Evolutionary conservation across 2,888 invertebrate genomes (phyloP).

Genomic region (Acleris emargana): DNA sequence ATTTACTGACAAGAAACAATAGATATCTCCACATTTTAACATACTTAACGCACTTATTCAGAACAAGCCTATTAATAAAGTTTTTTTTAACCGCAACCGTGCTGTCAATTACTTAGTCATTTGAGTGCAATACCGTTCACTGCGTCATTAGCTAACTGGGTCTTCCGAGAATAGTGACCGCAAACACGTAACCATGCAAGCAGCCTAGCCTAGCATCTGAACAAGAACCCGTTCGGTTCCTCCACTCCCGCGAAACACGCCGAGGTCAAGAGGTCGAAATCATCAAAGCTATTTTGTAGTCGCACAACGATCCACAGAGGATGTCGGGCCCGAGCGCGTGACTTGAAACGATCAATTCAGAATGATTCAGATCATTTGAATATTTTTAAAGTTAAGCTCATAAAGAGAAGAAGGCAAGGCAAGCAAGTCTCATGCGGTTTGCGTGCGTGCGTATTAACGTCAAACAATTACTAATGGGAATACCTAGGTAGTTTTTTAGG

Average conservation of each 20-base stretch:
- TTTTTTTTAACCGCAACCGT: constrained; percentile 25
- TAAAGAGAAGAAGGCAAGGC: constrained; percentile 32
- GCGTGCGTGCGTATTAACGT: constrained; percentile 6
- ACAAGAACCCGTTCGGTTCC: constrained; percentile 47
- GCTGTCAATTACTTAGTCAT: constrained; percentile 58
- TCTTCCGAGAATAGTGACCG: constrained; percentile 53
- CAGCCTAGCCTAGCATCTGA: constrained; percentile 42
- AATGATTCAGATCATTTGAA: constrained; percentile 44
- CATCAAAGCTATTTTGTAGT: constrained; percentile 47
- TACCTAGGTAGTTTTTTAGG: neutral
- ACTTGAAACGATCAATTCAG: constrained; percentile 51
- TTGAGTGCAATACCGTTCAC: constrained; percentile 53
- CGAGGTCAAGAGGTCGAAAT: constrained; percentile 57
- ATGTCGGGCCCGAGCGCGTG: constrained; percentile 47
- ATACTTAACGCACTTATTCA: constrained; percentile 5
- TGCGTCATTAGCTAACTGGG: constrained; percentile 49
- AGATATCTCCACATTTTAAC: constrained; percentile 9
- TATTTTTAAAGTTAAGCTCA: constrained; percentile 45
- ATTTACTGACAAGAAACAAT: constrained; percentile 14
- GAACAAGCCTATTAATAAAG: constrained; percentile 25
- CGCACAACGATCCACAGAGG: constrained; percentile 43
- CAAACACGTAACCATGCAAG: constrained; percentile 42
- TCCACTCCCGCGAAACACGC: constrained; percentile 44
- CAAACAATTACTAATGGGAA: neutral
- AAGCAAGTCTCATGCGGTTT: constrained; percentile 25